Evolutionary conservation across 1,140 invertebrate species (phyloP), one percentile per base, ranked within the genome.

Genomic region (Vollenhovia emeryi): DNA sequence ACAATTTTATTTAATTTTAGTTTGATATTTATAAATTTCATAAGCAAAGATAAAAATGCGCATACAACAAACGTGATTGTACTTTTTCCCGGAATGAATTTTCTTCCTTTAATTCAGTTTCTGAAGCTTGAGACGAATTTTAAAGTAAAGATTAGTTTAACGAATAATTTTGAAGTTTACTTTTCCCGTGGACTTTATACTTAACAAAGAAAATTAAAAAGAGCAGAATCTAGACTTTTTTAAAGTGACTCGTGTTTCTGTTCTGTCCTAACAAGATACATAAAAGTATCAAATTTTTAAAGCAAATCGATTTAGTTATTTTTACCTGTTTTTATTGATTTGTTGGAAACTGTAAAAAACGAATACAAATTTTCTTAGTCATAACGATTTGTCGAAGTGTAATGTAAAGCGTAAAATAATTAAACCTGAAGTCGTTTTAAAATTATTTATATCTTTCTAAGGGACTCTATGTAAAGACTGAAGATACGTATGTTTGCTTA

Each of bases 1-100:
- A 59, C 18, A 27, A 59, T 75, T 75, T 55, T 59, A 8, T 75
- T 40, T 15, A 4, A 27, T 57, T 57, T n/a, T 27, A 75, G 59
- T 73, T 5, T 71, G 50, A 27, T 55, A 4, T 9, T 9, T n/a
- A 27, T 27, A 40, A 18, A 24, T 18, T 59, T 27, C 30, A 24
- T 57, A 64, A n/a, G 13, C 2, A 48, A n/a, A n/a, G 24, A 62
- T 33, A 50, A 75, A 13, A 27, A 24, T 33, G 4, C 0, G 8
- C 3, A 48, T 48, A 78, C n/a, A 62, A 62, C 0, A 33, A 76
- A 21, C 33, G 18, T 33, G 21, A 50, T 40, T 30, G 6, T 27
- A 60, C 40, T 40, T 30, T 60, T 75, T 18, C 5, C 18, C 3
- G 13, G 9, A 24, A 13, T 60, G 9, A 57, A 27, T 75, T 75